Evolutionary conservation across 2,113 vertebrate species (phyloP), one percentile per base, ranked within the genome.

Genomic region (Myotis davidii): DNA sequence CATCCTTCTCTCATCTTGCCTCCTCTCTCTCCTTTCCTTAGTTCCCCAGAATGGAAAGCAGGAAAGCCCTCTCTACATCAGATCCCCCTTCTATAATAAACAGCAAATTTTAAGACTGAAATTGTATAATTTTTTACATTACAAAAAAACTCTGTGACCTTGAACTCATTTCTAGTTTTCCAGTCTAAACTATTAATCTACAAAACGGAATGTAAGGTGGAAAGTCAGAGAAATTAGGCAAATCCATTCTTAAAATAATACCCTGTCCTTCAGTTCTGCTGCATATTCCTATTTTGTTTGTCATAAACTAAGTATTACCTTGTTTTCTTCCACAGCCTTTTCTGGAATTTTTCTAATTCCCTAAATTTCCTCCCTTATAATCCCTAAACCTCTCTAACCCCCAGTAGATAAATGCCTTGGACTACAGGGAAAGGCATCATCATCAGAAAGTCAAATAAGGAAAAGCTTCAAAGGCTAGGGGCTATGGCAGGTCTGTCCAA

Each of bases 381-480:
- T 4, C 6, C 0, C 64, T 61, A 23, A 6, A 11, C 69, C 21
- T 37, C 4, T 27, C 32, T 12, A 42, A 12, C 0, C 4, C 9
- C 54, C 17, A 54, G 3, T 4, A 88, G 29, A 61, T 52, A 77
- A 91, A 77, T 83, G n/a, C 17, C 59, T 72, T 92, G 45, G 50
- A 69, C 42, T 69, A 65, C 23, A 77, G 4, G 13, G n/a, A 18
- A 52, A 72, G 3, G 0, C 8, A 21, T 23, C 29, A 29, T 76
- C 25, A 76, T 76, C 52, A 96, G 88, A 94, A 79, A 96, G 50
- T 25, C 48, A 92, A 69, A 64, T 29, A 52, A 91, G 20, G 65
- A 52, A 72, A 25, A 84, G 1, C 34, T 85, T 59, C 52, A 81
- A 61, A 96, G 13, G 17, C 67, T 74, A 91, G 23, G 34, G 37